Conservation (phyloP, 2,888 invertebrate genomes). For the Drosophila borealis region DNA sequence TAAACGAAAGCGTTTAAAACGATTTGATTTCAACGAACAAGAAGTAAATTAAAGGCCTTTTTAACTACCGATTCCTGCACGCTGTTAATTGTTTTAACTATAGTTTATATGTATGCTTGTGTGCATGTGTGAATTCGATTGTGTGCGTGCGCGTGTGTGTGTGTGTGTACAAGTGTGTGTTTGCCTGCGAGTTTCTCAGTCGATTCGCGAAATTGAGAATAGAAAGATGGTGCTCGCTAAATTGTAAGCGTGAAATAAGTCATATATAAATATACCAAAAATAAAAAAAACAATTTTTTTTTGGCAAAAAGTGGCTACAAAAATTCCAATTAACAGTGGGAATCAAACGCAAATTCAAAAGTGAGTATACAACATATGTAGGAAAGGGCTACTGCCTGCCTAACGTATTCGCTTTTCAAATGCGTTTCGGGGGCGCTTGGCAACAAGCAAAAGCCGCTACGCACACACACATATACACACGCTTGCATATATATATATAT, state of each 20-base stretch:
- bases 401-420: constrained; percentile 55
- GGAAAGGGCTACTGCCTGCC: constrained; percentile 34
- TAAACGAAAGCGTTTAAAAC: constrained; percentile 24
- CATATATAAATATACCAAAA: constrained; percentile 39
- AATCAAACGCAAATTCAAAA: constrained; percentile 54
- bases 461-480: constrained; percentile 22
- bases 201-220: constrained; percentile 75
- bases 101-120: constrained; percentile 56
- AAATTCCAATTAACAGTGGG: constrained; percentile 32
- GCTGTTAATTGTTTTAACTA: constrained; percentile 70
- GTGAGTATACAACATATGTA: constrained; percentile 57
- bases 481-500: constrained; percentile 10
- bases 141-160: constrained; percentile 18
- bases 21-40: constrained; percentile 30
- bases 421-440: constrained; percentile 75
- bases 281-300: constrained; percentile 12
- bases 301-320: constrained; percentile 33
- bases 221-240: constrained; percentile 74
- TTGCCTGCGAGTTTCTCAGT: constrained; percentile 65
- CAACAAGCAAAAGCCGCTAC: constrained; percentile 72
- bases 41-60: constrained; percentile 24
- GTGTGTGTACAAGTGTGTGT: constrained; percentile 39
- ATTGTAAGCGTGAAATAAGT: constrained; percentile 68
- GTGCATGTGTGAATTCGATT: constrained; percentile 46
- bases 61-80: constrained; percentile 51